phyloP scores from a whole-genome alignment of 2,888 invertebrate species.

The Congeria kusceri region DNA sequence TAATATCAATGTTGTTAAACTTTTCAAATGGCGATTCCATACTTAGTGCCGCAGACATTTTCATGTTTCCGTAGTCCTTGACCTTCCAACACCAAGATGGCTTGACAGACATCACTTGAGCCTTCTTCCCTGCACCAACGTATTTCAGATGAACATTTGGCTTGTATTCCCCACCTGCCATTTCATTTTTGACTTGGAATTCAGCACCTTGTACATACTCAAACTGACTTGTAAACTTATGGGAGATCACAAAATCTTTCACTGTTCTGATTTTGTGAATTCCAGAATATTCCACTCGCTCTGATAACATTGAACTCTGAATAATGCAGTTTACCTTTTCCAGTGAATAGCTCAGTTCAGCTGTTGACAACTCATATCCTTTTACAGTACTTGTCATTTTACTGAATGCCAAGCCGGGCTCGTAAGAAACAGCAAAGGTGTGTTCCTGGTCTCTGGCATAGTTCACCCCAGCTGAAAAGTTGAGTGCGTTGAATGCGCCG shows the following conservation, averaged over 20 bases:
- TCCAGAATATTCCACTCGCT: background rate
- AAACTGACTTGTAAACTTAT: slow-evolving; percentile 58
- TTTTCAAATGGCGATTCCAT: slow-evolving; percentile 59
- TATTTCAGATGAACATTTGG: slow-evolving; percentile 36
- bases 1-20: slow-evolving; percentile 35
- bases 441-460: slow-evolving; percentile 2
- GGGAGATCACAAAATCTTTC: slow-evolving; percentile 40
- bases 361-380: slow-evolving; percentile 26
- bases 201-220: slow-evolving; percentile 29
- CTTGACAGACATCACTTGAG: slow-evolving; percentile 34
- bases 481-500: background rate
- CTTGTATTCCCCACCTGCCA: slow-evolving; percentile 24
- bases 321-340: background rate
- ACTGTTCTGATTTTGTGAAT: background rate
- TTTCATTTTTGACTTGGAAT: slow-evolving; percentile 20
- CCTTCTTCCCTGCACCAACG: slow-evolving; percentile 21
- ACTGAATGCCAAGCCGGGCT: background rate
- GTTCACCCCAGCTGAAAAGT: background rate
- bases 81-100: slow-evolving; percentile 6
- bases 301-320: too few relatives aligned
- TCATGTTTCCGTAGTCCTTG: background rate
- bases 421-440: background rate
- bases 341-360: background rate
- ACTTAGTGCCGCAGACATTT: slow-evolving; percentile 21
- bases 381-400: slow-evolving; percentile 18